These are phyloP conservation scores for Drymonia ruficornis DNA, from an alignment of 2,888 invertebrate genomes.

Conservation along the genomic window DNA sequence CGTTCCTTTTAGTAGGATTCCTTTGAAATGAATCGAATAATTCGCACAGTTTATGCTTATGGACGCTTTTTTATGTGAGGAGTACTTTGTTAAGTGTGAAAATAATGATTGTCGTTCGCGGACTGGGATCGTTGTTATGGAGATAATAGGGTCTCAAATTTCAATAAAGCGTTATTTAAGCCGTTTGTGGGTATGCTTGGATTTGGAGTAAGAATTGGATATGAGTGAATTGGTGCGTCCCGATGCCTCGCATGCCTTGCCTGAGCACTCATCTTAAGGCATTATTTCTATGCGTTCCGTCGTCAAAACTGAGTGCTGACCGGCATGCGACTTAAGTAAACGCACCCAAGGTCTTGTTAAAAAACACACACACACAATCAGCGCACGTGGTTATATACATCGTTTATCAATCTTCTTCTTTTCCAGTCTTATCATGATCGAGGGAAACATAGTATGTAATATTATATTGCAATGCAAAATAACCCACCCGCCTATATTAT, in stretches of 20 bases:
- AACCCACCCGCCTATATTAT: no score
- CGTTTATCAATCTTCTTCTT: no score
- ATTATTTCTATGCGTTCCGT: no score
- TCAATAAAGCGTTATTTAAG: constrained; percentile 38
- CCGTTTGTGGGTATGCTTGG: constrained; percentile 25
- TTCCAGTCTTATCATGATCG: no score
- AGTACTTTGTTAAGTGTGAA: constrained; percentile 67
- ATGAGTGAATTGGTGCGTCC: no score
- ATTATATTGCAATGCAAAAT: no score
- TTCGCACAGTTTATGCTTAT: constrained; percentile 78
- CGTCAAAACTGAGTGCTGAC: no score
- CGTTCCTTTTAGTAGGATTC: constrained; percentile 81
- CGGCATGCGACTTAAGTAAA: no score
- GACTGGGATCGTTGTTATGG: constrained; percentile 43
- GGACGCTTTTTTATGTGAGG: constrained; percentile 66
- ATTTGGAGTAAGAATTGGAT: constrained; percentile 13
- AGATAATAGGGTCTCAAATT: constrained; percentile 41
- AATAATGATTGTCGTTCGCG: constrained; percentile 58
- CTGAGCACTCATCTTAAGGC: no score
- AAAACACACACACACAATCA: neutral
- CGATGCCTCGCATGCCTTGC: no score
- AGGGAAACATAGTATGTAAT: no score
- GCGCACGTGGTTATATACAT: no score
- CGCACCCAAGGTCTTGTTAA: neutral
- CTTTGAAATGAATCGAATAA: constrained; percentile 84